Evolutionary conservation across 1,140 invertebrate species (phyloP), one percentile per base, ranked within the genome.

Genomic region (Pogonognathellus flavescens): DNA sequence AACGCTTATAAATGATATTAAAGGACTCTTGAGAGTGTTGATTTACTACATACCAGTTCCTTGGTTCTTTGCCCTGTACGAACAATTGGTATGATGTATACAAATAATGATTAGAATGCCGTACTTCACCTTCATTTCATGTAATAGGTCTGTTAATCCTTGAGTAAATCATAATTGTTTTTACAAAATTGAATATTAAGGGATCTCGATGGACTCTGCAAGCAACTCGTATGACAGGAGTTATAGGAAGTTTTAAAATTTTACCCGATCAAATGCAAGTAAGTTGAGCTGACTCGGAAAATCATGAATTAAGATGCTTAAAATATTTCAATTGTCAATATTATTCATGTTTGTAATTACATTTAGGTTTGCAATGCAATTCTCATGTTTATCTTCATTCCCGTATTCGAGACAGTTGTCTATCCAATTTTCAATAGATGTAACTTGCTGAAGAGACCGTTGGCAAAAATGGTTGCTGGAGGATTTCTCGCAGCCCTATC

Each of bases 1-100:
- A 53, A 90, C 91, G n/a, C 91, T 96, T 86, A 94, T 97, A 59
- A 90, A 91, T 8, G 96, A 98, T 88, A 93, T 96, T 4, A 96
- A 96, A 90, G 91, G 92, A 7, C 91, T 95, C 0, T 88, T 97
- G 3, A 92, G 92, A 66, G 93, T 98, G 6, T 90, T 97, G 1
- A 52, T 81, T 9, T 90, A 94, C 55, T 93, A 92, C 89, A 57
- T 93, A 62, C 93, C 93, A 7, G 88, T 93, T n/a, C 93, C 93
- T 14, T 85, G 94, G n/a, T 94, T 93, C 89, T 94, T 93, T 93
- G 92, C 93, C 2, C 89, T 94, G 4, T 91, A 90, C 86, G 91
- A 92, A 83, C 91, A 92, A 88, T 90, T 89, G 90, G 83, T 86
- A 70, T 81, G 31, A 4, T n/a, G 1, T 41, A 1, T 10, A 55